Evolutionary conservation across 2,797 vertebrate genomes (phyloP).

Genomic region (Oreortyx pictus): DNA sequence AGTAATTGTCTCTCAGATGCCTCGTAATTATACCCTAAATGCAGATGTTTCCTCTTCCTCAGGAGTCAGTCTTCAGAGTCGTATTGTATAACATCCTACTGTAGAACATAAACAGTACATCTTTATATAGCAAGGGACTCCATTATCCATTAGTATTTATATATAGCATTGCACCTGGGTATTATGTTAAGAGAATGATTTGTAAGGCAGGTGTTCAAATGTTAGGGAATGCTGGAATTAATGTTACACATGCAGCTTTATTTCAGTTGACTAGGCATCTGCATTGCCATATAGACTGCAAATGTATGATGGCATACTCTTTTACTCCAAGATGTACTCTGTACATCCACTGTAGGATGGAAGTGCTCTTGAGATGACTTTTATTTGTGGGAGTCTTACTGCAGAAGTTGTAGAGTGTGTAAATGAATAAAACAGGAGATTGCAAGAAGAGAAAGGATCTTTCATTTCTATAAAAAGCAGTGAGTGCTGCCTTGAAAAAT

Average conservation of each 20-base stretch:
- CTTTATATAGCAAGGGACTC: conserved; percentile 58
- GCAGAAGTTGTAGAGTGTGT: conserved; percentile 39
- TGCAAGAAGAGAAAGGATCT: conserved; percentile 16
- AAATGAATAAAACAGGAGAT: conserved; percentile 33
- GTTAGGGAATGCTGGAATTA: neutral
- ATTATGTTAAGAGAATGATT: conserved; percentile 35
- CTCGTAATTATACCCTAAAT: conserved; percentile 34
- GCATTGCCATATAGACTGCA: neutral
- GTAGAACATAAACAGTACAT: conserved; percentile 9
- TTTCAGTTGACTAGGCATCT: neutral
- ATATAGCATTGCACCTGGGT: conserved; percentile 1
- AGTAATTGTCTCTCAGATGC: conserved; percentile 53
- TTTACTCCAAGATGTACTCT: neutral
- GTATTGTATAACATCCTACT: conserved; percentile 63
- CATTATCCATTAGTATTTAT: conserved; percentile 13
- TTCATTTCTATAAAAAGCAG: neutral
- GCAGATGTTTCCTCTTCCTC: conserved; percentile 77
- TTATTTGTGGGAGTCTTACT: conserved; percentile 39
- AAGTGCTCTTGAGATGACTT: conserved; percentile 40
- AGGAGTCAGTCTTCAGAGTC: conserved; percentile 3
- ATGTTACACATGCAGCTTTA: neutral
- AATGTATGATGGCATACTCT: neutral
- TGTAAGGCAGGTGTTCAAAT: neutral
- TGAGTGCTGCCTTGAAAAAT: neutral
- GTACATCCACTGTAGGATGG: neutral